Evolutionary conservation across 2,113 vertebrate species (phyloP).

Genomic region (Hippolais icterina): DNA sequence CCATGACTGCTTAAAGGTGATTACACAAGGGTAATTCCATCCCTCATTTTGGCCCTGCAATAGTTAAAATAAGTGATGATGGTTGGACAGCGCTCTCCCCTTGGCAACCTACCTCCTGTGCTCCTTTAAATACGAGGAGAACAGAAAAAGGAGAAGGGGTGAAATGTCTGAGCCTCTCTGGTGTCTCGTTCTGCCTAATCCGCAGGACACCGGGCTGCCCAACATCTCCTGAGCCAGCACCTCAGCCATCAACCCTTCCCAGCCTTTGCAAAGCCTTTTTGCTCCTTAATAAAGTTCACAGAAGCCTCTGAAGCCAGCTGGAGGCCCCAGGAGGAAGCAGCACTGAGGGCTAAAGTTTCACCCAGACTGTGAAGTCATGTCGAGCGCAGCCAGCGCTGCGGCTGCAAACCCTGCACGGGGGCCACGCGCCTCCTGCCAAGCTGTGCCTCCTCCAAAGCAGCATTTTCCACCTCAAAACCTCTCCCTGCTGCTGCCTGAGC

Average conservation of each 20-base stretch:
- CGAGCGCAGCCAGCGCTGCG: not conserved
- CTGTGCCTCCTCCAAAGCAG: not conserved
- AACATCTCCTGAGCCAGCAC: not conserved
- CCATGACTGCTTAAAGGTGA: not conserved
- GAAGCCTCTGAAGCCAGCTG: not conserved
- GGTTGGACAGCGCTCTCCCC: not conserved
- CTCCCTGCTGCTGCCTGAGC: not conserved
- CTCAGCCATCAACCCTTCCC: not conserved
- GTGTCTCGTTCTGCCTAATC: not conserved
- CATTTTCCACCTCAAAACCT: not conserved
- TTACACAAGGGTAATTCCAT: not conserved
- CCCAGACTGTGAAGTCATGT: slow-evolving; percentile 18
- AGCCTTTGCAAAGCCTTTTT: not conserved
- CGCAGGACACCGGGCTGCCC: not conserved
- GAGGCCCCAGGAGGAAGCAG: not conserved
- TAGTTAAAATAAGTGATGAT: not conserved
- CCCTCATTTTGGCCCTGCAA: not conserved
- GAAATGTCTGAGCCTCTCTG: not conserved
- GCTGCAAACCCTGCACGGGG: not conserved
- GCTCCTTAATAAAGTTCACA: not conserved
- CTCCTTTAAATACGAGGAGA: not conserved
- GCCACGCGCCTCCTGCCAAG: not conserved
- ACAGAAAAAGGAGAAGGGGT: not conserved
- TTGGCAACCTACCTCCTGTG: not conserved
- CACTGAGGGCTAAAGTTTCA: slow-evolving; percentile 8